Evolutionary conservation across 2,113 vertebrate genomes (phyloP).

Genomic region (Ophiodon elongatus): DNA sequence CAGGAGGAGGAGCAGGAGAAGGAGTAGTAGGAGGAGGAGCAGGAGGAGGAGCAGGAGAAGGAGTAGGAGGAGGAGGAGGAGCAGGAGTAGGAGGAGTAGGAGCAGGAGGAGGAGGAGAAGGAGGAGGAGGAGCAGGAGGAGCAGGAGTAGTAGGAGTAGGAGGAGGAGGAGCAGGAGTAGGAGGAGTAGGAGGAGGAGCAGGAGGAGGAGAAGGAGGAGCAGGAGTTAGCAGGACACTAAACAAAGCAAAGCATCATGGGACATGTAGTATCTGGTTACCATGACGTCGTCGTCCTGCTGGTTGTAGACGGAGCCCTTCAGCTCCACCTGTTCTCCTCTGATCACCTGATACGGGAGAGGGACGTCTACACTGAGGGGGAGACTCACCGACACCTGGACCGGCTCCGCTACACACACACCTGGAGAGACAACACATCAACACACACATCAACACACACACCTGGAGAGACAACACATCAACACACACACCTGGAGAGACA

Average conservation of each 20-base stretch:
- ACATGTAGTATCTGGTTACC: conserved; percentile 62
- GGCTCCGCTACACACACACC: conserved; percentile 91
- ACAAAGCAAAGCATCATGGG: conserved; percentile 15
- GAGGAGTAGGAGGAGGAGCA: background rate
- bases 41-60: too few species aligned
- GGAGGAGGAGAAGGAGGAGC: background rate
- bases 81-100: background rate
- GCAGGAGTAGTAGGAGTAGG: too few species aligned
- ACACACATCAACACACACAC: background rate
- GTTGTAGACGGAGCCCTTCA: conserved; percentile 93
- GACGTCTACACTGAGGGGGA: conserved; percentile 88
- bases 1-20: too few species aligned
- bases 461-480: background rate
- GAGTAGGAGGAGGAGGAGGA: conserved; percentile 28
- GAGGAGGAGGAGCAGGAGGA: too few species aligned
- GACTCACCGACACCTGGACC: conserved; percentile 81
- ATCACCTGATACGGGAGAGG: conserved; percentile 92
- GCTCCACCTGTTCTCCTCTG: conserved; percentile 92
- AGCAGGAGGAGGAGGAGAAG: background rate
- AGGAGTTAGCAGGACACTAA: background rate
- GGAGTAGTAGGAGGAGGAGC: too few species aligned
- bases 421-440: conserved; percentile 53
- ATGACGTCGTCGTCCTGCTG: conserved; percentile 30
- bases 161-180: conserved; percentile 22
- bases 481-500: background rate